Evolutionary conservation across 2,797 vertebrate species (phyloP), one percentile per base, ranked within the genome.

Genomic region (Characodon lateralis): DNA sequence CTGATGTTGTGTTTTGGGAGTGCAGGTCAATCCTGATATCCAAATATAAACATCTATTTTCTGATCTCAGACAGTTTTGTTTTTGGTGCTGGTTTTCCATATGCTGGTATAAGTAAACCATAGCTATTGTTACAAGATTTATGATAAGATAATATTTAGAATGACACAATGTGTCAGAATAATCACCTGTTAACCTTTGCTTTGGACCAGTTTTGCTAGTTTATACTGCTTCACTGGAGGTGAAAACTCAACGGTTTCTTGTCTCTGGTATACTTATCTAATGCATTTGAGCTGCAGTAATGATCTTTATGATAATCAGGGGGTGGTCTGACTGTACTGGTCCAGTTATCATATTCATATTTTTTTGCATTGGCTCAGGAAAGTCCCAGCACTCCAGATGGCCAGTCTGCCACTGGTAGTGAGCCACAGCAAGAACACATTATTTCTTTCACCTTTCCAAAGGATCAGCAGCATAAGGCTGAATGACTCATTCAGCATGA

Each of bases 371-470:
- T 43, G 65, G 39, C 22, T 68, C n/a, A 31, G 74, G 72, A 83
- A 73, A 56, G n/a, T 59, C 71, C 20, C 68, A 41, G 4, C 24
- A 0, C 48, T 86, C 86, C 86, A 85, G 82, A 83, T 84, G 85
- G 85, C 71, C 78, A 0, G 74, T 82, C 84, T 85, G 83, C 71
- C 81, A 39, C 81, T 68, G 26, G 13, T 24, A 68, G 56, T 82
- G 84, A 82, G 24, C 83, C 83, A 59, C 77, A 73, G 70, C 63
- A 50, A 46, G 43, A 63, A 43, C 2, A 22, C 66, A 71, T 76
- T 55, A 5, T 65, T 68, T 80, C 46, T 76, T 22, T 74, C 76
- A 76, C 72, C 76, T 84, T 66, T 69, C 59, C 6, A 71, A 72
- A 76, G 28, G 13, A 16, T 50, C 70, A 20, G 50, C 13, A 59